phyloP scores from a whole-genome alignment of 2,797 vertebrate genomes.

The Florisuga fusca region DNA sequence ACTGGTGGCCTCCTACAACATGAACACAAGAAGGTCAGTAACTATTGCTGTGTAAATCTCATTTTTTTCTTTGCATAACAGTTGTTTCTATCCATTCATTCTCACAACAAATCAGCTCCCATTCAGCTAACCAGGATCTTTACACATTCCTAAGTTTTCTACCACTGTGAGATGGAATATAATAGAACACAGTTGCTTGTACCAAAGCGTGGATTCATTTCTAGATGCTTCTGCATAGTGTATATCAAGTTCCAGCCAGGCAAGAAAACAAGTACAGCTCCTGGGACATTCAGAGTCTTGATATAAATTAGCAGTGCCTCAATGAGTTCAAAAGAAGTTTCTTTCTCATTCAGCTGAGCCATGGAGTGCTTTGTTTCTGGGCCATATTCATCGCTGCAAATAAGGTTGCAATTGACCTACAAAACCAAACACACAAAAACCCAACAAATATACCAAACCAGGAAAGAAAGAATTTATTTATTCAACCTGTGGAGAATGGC shows the following conservation, averaged over 20 bases:
- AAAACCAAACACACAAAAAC: neutral
- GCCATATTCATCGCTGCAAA: conserved; percentile 88
- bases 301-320: conserved; percentile 93
- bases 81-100: neutral
- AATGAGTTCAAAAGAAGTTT: conserved; percentile 95
- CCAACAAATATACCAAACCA: neutral
- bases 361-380: conserved; percentile 89
- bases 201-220: conserved; percentile 93
- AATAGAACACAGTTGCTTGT: conserved; percentile 41
- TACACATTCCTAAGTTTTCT: neutral
- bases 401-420: conserved; percentile 91
- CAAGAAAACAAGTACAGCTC: conserved; percentile 93
- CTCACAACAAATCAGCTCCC: neutral
- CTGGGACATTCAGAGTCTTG: conserved; percentile 89
- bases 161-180: neutral
- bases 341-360: conserved; percentile 92
- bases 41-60: neutral
- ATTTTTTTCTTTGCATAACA: neutral
- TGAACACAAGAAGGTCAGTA: neutral
- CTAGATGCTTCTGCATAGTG: conserved; percentile 94
- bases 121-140: neutral
- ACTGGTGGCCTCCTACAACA: conserved; percentile 83
- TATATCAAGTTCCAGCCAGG: conserved; percentile 98
- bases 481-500: neutral
- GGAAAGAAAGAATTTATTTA: neutral